These are phyloP conservation scores for Callorhinus ursinus DNA, from an alignment of 2,113 vertebrate genomes.

Conservation along the genomic window DNA sequence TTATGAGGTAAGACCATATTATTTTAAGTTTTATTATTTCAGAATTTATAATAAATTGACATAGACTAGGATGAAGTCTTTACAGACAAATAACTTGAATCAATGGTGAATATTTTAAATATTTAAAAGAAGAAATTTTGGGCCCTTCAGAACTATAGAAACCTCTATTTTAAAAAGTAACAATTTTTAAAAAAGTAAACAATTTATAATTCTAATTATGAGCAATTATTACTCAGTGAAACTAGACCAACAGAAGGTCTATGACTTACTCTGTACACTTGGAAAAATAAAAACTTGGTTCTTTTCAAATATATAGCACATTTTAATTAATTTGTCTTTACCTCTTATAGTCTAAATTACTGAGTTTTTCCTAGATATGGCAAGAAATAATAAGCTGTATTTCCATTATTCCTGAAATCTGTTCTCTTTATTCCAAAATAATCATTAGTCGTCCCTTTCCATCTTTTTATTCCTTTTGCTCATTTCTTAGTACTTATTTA, in stretches of 20 bases:
- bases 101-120: slow-evolving; percentile 18
- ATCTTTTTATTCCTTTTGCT: background rate
- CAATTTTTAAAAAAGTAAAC: background rate
- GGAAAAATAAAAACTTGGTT: background rate
- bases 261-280: background rate
- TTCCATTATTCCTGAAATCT: slow-evolving; percentile 17
- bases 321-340: slow-evolving; percentile 27
- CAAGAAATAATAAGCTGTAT: background rate
- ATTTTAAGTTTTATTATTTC: slow-evolving; percentile 49
- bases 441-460: background rate
- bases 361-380: slow-evolving; percentile 13
- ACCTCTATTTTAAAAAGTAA: background rate
- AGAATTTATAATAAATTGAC: slow-evolving; percentile 42
- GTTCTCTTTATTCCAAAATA: slow-evolving; percentile 14
- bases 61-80: background rate
- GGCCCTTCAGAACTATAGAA: background rate
- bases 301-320: background rate
- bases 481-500: slow-evolving; percentile 41
- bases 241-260: background rate
- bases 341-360: slow-evolving; percentile 10
- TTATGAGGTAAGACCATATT: background rate
- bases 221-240: slow-evolving; percentile 44
- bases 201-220: slow-evolving; percentile 34
- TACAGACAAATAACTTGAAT: background rate
- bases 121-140: background rate